Conservation (phyloP, 2,113 vertebrate species). For the Centrocercus urophasianus region DNA sequence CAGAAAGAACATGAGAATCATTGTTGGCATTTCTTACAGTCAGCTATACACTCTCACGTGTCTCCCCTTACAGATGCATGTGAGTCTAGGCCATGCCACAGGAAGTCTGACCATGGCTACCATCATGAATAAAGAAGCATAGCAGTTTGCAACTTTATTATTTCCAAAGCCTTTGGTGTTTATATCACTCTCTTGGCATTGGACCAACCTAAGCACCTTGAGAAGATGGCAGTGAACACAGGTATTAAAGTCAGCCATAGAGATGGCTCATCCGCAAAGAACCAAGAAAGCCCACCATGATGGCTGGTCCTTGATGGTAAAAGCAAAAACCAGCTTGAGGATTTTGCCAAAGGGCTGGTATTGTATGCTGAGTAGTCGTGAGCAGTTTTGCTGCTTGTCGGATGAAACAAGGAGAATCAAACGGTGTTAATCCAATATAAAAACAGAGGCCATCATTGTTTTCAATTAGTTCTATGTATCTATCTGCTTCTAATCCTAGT, state of each 20-base stretch:
- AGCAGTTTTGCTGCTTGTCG: not conserved
- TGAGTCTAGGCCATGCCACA: fast-evolving
- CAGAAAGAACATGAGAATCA: not conserved
- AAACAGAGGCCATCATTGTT: not conserved
- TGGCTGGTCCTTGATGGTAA: not conserved
- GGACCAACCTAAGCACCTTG: not conserved
- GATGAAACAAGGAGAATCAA: not conserved
- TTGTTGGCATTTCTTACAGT: not conserved
- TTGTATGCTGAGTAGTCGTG: fast-evolving
- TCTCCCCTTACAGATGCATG: not conserved
- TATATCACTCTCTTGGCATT: not conserved
- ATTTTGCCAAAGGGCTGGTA: not conserved
- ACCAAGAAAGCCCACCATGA: not conserved
- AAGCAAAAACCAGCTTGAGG: not conserved
- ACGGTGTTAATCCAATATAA: not conserved
- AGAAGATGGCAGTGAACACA: not conserved
- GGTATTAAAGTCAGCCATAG: not conserved
- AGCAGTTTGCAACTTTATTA: not conserved
- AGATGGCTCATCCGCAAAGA: not conserved
- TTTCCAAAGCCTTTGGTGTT: not conserved
- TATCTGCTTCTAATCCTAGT: not conserved
- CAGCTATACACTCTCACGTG: not conserved
- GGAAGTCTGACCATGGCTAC: not conserved
- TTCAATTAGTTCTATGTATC: not conserved
- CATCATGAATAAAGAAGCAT: not conserved